A percentile compares a stretch with the other conserved stretches of the same genome.
Conservation (phyloP, 2,113 vertebrate genomes). For the Rhabdomys dilectus region DNA sequence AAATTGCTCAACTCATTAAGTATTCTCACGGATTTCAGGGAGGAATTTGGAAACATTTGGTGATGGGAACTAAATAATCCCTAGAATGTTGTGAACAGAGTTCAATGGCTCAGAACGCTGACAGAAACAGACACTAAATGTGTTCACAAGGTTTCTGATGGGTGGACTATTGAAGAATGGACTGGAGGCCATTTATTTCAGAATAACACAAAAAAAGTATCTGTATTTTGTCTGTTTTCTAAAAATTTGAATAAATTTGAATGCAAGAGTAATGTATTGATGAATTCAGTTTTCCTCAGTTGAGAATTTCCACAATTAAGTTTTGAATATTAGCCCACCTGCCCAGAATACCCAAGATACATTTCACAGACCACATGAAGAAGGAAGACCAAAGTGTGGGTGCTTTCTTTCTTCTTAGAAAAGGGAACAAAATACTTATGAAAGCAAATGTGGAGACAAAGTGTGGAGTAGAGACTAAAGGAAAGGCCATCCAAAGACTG, state of each 20-base stretch:
- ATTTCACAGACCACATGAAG: too few relatives aligned
- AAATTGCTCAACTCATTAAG: neutral
- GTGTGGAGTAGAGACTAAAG: too few relatives aligned
- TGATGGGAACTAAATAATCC: neutral
- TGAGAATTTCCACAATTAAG: too few relatives aligned
- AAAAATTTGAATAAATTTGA: neutral
- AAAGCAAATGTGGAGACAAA: too few relatives aligned
- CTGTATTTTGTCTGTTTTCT: neutral
- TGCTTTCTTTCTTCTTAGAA: too few relatives aligned
- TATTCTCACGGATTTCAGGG: neutral
- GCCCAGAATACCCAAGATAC: too few relatives aligned
- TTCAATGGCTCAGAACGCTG: neutral
- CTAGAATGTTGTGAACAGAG: neutral
- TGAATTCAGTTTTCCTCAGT: neutral
- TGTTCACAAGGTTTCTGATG: too few relatives aligned
- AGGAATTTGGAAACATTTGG: neutral
- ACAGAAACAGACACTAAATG: neutral
- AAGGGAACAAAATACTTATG: too few relatives aligned
- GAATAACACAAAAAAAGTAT: neutral
- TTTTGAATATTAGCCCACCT: too few relatives aligned
- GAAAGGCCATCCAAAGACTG: too few relatives aligned
- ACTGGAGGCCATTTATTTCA: neutral
- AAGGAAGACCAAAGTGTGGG: too few relatives aligned
- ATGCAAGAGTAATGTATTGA: neutral
- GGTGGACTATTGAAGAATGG: neutral